Percentiles rank a stretch among this genome's conserved stretches.
Conservation (phyloP, 2,113 vertebrate genomes). For the Scomber japonicus region DNA sequence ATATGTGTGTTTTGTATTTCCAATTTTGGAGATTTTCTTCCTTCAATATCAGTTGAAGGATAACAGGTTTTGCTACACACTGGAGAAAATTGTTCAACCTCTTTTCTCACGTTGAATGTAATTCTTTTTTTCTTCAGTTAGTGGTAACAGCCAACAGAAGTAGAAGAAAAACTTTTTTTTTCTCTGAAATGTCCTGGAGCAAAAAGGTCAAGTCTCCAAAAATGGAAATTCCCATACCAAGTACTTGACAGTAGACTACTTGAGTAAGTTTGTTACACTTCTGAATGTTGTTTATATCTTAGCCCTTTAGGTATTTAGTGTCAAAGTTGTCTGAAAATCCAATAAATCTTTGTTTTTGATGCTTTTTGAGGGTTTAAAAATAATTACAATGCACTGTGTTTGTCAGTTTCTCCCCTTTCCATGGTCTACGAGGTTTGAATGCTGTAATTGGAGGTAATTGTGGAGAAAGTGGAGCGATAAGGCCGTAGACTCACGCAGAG, state of each 20-base stretch:
- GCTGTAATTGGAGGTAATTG: constrained; percentile 73
- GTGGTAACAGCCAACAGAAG: background rate
- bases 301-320: background rate
- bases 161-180: too few relatives aligned
- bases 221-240: background rate
- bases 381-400: constrained; percentile 40
- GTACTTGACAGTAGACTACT: background rate
- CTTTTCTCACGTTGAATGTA: constrained; percentile 1
- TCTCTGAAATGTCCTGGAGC: too few relatives aligned
- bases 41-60: constrained; percentile 32
- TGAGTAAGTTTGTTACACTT: background rate
- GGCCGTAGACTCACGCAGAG: constrained; percentile 57
- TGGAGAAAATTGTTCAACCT: constrained; percentile 29
- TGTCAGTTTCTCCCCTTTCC: constrained; percentile 41
- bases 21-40: constrained; percentile 15
- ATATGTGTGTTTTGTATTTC: background rate
- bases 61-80: constrained; percentile 6
- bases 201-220: too few relatives aligned
- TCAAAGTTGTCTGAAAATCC: constrained; percentile 6
- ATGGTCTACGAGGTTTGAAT: constrained; percentile 43
- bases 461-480: constrained; percentile 55
- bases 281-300: constrained; percentile 1
- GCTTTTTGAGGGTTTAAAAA: constrained; percentile 22
- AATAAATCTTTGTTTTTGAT: constrained; percentile 16
- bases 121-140: background rate